Base-by-base conservation (phyloP, 1,140 invertebrate genomes). In the Agrilus planipennis region DNA sequence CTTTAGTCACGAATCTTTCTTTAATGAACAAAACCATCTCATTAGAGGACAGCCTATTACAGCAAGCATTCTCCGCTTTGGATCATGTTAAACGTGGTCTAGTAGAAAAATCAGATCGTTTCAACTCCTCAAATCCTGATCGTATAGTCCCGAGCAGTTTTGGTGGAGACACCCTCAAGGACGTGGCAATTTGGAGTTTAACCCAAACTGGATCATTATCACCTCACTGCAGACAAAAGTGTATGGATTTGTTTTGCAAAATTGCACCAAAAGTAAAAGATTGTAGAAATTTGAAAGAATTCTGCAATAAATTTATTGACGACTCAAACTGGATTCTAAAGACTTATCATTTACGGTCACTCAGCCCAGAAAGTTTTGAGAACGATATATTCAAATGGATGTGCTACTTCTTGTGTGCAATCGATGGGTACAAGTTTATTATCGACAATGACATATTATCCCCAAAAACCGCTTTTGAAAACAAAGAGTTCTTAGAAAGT, bases 1-100 rank as follows among this genome's bases (percentile, higher is more conserved):
- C 68, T 41, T 78, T 82, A 56, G 59, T 82, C 0, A 68, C 70
- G 40, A 75, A 73, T 56, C 59, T 81, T 40, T 62, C 63, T 9
- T 53, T 73, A 5, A 61, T 65, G 10, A 59, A 70, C 38, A 34
- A 32, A 12, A 27, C 34, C 14, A 23, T 37, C n/a, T 17, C 34
- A 2, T 34, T 46, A 29, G 50, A 65, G 11, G 53, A 55, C 14
- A 60, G 54, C 18, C 44, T 55, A 17, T 49, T 65, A 21, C 34
- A 48, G 7, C 68, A 75, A 49, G 75, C 76, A 30, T 49, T 69
- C 10, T 52, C 60, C 16, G 57, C 65, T 2, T 46, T 73, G 1
- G 46, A 56, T 31, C 72, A 76, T 44, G 45, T 84, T 3, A 69
- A 75, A 44, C 61, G 69, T 54, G 76, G 80, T 38, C 52, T 84